Conservation (phyloP, 1,140 invertebrate species). For the Drosophila pectinifera region DNA sequence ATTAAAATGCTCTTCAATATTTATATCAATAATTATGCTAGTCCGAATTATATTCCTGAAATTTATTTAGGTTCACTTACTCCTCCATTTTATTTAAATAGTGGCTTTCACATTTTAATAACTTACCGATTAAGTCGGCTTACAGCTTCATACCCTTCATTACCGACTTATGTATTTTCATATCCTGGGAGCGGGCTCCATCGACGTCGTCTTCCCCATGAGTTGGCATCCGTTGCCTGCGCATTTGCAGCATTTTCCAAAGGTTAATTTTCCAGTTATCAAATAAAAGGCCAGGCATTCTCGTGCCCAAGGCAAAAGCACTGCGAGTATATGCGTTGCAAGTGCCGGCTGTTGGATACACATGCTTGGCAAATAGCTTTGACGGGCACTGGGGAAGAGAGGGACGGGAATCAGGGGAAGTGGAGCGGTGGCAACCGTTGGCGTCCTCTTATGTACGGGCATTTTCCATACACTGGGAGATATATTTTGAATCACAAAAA, state of each 20-base stretch:
- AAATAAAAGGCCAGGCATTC: conserved; percentile 61
- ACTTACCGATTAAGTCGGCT: conserved; percentile 23
- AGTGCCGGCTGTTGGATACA: conserved; percentile 39
- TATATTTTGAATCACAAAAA: background rate
- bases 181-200: conserved; percentile 15
- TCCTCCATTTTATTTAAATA: background rate
- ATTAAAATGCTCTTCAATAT: conserved; percentile 4
- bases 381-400: conserved; percentile 18
- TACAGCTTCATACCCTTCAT: conserved; percentile 22
- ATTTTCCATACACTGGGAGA: conserved; percentile 26
- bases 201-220: conserved; percentile 49
- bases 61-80: conserved; percentile 4
- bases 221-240: conserved; percentile 51
- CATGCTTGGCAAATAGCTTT: conserved; percentile 57
- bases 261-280: conserved; percentile 76
- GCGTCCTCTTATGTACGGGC: conserved; percentile 31
- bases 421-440: conserved; percentile 30
- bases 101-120: conserved; percentile 19
- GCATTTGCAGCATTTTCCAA: conserved; percentile 66
- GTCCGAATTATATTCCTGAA: conserved; percentile 1
- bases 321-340: conserved; percentile 9
- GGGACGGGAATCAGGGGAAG: background rate
- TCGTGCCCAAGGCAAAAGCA: conserved; percentile 17
- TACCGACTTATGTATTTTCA: conserved; percentile 22
- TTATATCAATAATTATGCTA: background rate